Percentiles rank a stretch among this genome's conserved stretches.
Evolutionary conservation across 2,888 invertebrate genomes (phyloP).

Genomic region (Nymphalis urticae): DNA sequence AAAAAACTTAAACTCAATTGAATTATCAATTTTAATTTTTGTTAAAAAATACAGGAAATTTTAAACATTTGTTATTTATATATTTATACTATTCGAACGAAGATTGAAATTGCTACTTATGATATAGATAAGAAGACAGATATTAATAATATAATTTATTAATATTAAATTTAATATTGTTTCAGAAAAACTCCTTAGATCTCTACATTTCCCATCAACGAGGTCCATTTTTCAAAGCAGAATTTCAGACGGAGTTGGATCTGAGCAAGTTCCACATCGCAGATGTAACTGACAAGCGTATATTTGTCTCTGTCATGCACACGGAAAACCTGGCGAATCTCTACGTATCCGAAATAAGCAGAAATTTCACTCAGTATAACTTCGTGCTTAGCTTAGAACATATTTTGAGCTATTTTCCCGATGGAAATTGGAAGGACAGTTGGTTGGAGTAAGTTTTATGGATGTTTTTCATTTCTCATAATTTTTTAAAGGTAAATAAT

Average conservation of each 20-base stretch:
- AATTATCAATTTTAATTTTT: too few species aligned
- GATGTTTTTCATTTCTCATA: background rate
- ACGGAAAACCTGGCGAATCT: slow-evolving; percentile 87
- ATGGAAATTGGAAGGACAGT: slow-evolving; percentile 89
- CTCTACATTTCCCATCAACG: slow-evolving; percentile 90
- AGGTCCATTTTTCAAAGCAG: slow-evolving; percentile 85
- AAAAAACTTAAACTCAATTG: too few species aligned
- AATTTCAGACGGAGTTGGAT: slow-evolving; percentile 87
- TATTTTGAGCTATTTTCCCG: slow-evolving; percentile 92
- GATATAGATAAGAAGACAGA: background rate
- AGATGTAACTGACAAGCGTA: slow-evolving; percentile 90
- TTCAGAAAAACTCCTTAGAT: slow-evolving; percentile 79
- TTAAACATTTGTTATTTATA: too few species aligned
- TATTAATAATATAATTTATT: background rate
- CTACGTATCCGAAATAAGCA: slow-evolving; percentile 88
- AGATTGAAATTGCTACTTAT: background rate
- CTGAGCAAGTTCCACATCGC: slow-evolving; percentile 88
- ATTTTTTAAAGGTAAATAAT: too few species aligned
- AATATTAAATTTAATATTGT: slow-evolving; percentile 24
- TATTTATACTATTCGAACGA: too few species aligned
- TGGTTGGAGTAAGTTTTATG: slow-evolving; percentile 87
- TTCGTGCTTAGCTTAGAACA: slow-evolving; percentile 90
- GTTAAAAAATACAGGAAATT: too few species aligned
- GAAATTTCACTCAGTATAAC: slow-evolving; percentile 83
- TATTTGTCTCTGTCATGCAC: slow-evolving; percentile 92